Evolutionary conservation across 2,113 vertebrate species (phyloP), one percentile per base, ranked within the genome.

Genomic region (Siniperca chuatsi): DNA sequence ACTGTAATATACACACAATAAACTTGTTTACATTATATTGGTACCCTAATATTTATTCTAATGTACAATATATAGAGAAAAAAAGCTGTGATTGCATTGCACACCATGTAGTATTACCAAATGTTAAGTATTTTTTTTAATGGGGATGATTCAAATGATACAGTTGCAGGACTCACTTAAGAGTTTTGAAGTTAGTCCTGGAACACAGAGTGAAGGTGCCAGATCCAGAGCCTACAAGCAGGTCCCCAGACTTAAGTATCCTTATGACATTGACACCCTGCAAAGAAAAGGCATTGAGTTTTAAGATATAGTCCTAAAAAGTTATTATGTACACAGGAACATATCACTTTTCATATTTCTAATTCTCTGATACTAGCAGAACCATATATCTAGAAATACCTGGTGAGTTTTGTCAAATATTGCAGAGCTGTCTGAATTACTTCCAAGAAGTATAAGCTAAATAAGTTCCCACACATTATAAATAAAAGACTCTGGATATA

Each of bases 221-320:
- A 29, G 93, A 95, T 89, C 98, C 97, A 2, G 97, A 97, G 60
- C 98, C 97, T 2, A 98, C 92, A 70, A 99, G 89, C 42, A 98
- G 58, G 54, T 96, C 93, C 18, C 96, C 97, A 54, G 95, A 96
- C 90, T 95, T 95, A 89, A 98, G 90, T 42, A 95, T 72, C 71
- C 66, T 96, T 66, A 99, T 69, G 54, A 94, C 87, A 40, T 87
- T 97, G 76, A 98, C 94, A 79, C 97, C 97, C 97, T 99, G 86
- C 11, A 23, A 80, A 83, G 55, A 82, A 92, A 88, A 88, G 12
- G 7, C 11, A 25, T 6, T 37, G 9, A 64, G 4, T 55, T 10
- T 18, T 23, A 33, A 60, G 12, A 60, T 16, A 44, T 64, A 20
- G 7, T 37, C 9, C 10, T 8, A 67, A 20, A 48, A 48, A 2